Evolutionary conservation across 2,888 invertebrate species (phyloP), one percentile per base, ranked within the genome.

Genomic region (Drosophila helvetica): DNA sequence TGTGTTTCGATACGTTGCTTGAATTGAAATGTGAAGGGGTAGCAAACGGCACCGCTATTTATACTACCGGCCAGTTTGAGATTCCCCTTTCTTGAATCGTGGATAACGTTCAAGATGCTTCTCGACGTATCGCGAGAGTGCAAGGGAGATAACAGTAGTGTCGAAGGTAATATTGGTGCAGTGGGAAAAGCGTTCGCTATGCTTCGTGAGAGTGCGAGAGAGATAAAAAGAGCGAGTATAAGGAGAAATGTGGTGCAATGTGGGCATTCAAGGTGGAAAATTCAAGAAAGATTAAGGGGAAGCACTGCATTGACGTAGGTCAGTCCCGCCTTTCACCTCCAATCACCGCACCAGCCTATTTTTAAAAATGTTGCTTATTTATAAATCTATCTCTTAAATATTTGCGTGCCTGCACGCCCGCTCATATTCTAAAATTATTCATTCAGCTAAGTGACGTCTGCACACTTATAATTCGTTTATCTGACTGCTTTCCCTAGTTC

Each of bases 71-170:
- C 7, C 3, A 58, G 6, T 55, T 75, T 53, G 17, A 55, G 52
- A 48, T 42, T 51, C 47, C 47, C 53, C 50, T 61, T 57, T 3
- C 58, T 19, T n/a, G 63, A 67, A 78, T 43, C 33, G 61, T 22
- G 17, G 8, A 48, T 62, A 73, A 56, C 0, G 25, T 42, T 77
- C 83, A 30, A 42, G 53, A 22, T 7, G 3, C 1, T 67, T 56
- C 51, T 19, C 47, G 51, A 18, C 7, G 2, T 2, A 64, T 56
- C 51, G 38, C 8, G 42, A 38, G 46, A n/a, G 54, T 51, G 54
- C 33, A 48, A 64, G 65, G 15, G 52, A 51, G 61, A 98, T n/a
- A n/a, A 1, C 2, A 2, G 7, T 38, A 7, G 38, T 7, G 15
- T 38, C 15, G 15, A 15, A 38, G 38, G 15, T 5, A 38, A 6